Evolutionary conservation across 2,113 vertebrate genomes (phyloP), one percentile per base, ranked within the genome.

Genomic region (Ptyas mucosa): DNA sequence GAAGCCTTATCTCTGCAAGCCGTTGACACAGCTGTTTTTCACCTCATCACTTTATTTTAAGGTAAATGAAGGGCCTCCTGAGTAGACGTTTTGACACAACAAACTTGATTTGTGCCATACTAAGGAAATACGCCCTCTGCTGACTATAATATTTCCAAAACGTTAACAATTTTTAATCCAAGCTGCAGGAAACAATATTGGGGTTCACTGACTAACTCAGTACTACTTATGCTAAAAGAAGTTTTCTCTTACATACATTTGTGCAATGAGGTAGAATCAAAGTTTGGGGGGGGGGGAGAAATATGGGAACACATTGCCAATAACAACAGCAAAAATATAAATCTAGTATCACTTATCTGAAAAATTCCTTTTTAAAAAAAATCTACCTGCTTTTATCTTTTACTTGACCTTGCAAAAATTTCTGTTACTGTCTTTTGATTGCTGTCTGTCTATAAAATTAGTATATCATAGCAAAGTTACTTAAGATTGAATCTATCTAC

Each of bases 21-120:
- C 98, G 2, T 95, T 99, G 95, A 96, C 96, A 95, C 98, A 98
- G 95, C 98, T 99, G 23, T 99, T 99, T 96, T 98, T 99, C 96
- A 99, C 98, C 51, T 99, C 99, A 3, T 98, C 98, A 0, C 86
- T 99, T 94, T 99, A 98, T 97, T 99, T 99, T 95, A 99, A 99
- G 98, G 99, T 99, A 97, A 98, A 24, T 18, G 39, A n/a, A 61
- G 54, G 7, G 14, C 14, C 14, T 75, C 29, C 23, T n/a, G 49
- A 88, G 6, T 3, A 15, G 54, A 12, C 9, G 0, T 23, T 43
- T n/a, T 85, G 53, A 39, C 29, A 51, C 55, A 81, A 46, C 53
- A 18, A 0, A 61, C 34, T 43, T 43, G 8, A 86, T 92, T n/a
- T 34, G 12, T 85, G 14, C 2, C 51, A 24, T 3, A 34, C 5